Conservation (phyloP, 2,113 vertebrate species). For the Hiodon alosoides region DNA sequence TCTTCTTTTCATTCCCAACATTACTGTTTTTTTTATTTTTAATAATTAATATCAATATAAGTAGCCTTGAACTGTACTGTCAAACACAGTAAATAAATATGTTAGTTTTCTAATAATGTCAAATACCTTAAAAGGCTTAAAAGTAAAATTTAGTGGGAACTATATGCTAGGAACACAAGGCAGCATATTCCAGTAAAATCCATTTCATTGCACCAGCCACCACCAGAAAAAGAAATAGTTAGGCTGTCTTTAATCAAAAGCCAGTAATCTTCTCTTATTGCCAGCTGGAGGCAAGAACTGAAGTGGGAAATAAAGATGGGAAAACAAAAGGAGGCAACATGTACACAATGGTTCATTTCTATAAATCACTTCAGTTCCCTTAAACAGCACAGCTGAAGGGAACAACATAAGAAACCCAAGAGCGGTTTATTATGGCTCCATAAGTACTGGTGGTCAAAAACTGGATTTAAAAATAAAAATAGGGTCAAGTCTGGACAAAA, state of each 20-base stretch:
- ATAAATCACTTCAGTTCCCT: background rate
- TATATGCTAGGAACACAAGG: background rate
- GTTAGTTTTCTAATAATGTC: background rate
- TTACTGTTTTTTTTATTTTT: background rate
- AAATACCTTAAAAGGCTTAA: background rate
- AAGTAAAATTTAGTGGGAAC: background rate
- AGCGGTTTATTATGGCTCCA: no score
- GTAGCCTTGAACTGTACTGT: background rate
- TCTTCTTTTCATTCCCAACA: background rate
- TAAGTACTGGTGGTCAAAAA: no score
- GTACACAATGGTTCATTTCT: background rate
- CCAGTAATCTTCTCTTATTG: background rate
- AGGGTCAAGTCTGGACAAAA: no score
- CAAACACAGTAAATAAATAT: background rate
- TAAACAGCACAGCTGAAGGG: no score
- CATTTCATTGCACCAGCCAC: background rate
- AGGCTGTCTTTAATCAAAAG: background rate
- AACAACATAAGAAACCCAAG: no score
- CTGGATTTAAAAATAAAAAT: no score
- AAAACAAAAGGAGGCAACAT: background rate
- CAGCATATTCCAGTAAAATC: background rate
- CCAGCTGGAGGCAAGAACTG: background rate
- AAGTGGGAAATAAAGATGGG: background rate
- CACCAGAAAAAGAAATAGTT: background rate
- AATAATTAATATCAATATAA: background rate